Evolutionary conservation across 2,888 invertebrate species (phyloP).

Genomic region (Ganaspis brasiliensis): DNA sequence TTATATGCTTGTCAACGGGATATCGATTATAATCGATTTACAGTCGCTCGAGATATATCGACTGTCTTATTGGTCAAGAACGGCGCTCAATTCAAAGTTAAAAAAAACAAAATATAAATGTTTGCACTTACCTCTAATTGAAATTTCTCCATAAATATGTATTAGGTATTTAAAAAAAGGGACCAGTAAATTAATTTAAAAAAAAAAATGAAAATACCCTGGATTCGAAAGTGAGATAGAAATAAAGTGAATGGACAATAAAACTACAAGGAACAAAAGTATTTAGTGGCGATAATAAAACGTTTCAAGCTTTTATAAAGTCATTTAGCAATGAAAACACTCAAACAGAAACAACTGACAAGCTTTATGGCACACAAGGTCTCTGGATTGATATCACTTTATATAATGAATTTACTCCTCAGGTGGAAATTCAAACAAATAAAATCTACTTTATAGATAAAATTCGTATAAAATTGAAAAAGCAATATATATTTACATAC

Average conservation of each 20-base stretch:
- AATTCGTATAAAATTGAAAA: slow-evolving; percentile 1
- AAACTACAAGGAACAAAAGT: neutral
- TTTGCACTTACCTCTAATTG: no score
- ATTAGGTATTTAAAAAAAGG: no score
- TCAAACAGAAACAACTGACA: slow-evolving; percentile 6
- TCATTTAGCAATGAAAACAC: neutral
- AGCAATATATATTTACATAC: no score
- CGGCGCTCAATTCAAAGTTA: no score
- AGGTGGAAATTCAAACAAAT: slow-evolving; percentile 12
- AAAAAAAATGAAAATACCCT: no score
- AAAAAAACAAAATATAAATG: no score
- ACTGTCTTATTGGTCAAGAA: no score
- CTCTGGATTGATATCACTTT: slow-evolving; percentile 2
- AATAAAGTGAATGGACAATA: neutral
- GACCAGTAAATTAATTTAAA: no score
- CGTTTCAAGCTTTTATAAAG: neutral
- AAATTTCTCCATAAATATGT: no score
- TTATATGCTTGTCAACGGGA: no score
- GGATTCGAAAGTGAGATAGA: neutral
- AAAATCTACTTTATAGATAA: neutral
- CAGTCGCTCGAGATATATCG: no score
- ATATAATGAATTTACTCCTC: slow-evolving; percentile 7
- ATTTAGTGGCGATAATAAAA: neutral
- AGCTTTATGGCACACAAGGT: slow-evolving; percentile 7
- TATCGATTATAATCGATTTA: no score